These are phyloP conservation scores for Parauchenoglanis ngamensis DNA, from an alignment of 2,797 vertebrate genomes.

Conservation along the genomic window DNA sequence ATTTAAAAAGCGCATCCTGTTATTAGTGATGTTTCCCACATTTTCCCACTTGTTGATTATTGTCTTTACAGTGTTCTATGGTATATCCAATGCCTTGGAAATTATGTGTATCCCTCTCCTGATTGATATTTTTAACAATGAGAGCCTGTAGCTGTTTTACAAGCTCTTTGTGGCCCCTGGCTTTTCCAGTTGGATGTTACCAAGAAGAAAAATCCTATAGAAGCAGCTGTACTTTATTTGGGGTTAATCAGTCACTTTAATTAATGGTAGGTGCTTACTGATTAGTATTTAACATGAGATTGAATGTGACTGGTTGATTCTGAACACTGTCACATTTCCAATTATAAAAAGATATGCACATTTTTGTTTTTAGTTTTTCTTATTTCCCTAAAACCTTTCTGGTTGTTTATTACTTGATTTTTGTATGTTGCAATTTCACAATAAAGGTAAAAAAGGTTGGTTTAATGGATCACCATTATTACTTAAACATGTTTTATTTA, in stretches of 20 bases:
- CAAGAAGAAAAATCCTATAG: neutral
- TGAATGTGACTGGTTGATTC: neutral
- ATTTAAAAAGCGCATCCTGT: neutral
- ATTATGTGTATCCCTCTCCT: neutral
- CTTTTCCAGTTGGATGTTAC: neutral
- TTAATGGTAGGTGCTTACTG: neutral
- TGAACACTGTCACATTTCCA: neutral
- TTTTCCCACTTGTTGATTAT: neutral
- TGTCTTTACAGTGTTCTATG: neutral
- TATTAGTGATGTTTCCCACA: neutral
- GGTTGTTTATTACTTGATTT: too few species aligned
- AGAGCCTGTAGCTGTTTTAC: neutral
- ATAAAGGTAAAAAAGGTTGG: neutral
- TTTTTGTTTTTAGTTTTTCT: neutral
- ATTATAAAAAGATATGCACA: neutral
- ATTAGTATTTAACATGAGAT: neutral
- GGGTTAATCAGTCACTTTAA: neutral
- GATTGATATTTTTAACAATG: neutral
- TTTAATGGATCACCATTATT: neutral
- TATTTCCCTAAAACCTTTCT: neutral
- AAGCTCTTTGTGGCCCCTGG: neutral
- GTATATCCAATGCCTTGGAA: neutral
- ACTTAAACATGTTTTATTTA: neutral
- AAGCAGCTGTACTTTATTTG: neutral
- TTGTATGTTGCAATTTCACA: neutral